Evolutionary conservation across 2,888 invertebrate genomes (phyloP).

Genomic region (Caenorhabditis drosophilae): DNA sequence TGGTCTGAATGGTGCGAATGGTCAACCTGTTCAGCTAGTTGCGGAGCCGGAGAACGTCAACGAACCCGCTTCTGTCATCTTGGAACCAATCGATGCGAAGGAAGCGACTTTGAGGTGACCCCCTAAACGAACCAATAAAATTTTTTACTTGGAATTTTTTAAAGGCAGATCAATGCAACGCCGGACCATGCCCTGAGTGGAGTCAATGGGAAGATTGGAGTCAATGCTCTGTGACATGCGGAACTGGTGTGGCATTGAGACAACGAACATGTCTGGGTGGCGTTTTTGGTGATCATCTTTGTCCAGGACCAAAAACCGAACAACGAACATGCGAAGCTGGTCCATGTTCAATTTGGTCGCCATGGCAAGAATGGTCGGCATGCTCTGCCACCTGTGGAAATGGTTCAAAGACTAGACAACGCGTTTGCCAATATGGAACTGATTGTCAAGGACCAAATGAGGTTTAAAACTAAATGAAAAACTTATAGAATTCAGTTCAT

Average conservation of each 20-base stretch:
- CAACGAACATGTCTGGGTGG: conserved; percentile 57
- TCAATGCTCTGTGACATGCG: conserved; percentile 57
- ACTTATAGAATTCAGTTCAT: background rate
- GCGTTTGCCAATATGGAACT: conserved; percentile 61
- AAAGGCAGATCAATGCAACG: conserved; percentile 49
- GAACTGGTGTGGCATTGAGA: conserved; percentile 50
- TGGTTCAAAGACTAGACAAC: conserved; percentile 52
- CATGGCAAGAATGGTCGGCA: conserved; percentile 58
- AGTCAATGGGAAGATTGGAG: conserved; percentile 59
- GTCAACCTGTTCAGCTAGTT: conserved; percentile 51
- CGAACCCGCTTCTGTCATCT: conserved; percentile 60
- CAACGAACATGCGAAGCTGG: conserved; percentile 45
- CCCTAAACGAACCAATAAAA: too few relatives aligned
- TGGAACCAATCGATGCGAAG: conserved; percentile 61
- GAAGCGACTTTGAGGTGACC: conserved; percentile 56
- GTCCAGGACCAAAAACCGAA: conserved; percentile 50
- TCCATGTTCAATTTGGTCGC: conserved; percentile 59
- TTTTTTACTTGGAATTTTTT: too few relatives aligned
- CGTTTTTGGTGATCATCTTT: conserved; percentile 47
- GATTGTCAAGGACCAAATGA: conserved; percentile 60
- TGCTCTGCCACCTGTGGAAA: conserved; percentile 60
- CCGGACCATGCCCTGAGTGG: conserved; percentile 61
- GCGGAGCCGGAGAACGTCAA: conserved; percentile 54
- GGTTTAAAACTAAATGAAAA: conserved; percentile 9
- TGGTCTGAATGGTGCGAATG: conserved; percentile 66